Conservation (phyloP, 1,140 invertebrate species). For the Phenacoccus solenopsis region DNA sequence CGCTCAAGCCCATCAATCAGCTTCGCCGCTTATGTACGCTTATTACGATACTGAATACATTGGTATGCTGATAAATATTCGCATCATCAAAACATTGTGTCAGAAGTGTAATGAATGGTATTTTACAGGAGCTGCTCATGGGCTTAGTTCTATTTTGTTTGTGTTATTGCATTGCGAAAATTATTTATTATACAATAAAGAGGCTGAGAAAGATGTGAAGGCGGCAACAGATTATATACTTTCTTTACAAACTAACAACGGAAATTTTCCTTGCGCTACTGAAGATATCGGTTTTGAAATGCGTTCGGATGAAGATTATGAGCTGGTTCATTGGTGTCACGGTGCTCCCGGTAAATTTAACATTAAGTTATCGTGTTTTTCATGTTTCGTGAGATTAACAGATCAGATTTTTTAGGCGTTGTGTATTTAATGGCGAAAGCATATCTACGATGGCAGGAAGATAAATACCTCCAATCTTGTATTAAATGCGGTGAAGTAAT, state of each 20-base stretch:
- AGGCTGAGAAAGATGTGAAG: conserved; percentile 41
- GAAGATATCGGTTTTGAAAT: conserved; percentile 45
- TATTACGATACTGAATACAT: conserved; percentile 77
- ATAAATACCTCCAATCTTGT: conserved; percentile 57
- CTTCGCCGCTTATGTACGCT: conserved; percentile 66
- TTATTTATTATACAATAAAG: conserved; percentile 41
- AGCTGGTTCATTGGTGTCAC: conserved; percentile 80
- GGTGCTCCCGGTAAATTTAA: conserved; percentile 50
- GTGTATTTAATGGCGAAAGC: conserved; percentile 71
- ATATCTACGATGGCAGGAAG: conserved; percentile 57
- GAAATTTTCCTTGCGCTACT: conserved; percentile 65
- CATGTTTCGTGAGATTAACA: conserved; percentile 11
- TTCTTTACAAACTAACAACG: conserved; percentile 47
- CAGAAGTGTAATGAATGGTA: neutral
- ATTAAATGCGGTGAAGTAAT: conserved; percentile 55
- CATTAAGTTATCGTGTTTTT: neutral
- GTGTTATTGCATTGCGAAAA: conserved; percentile 48
- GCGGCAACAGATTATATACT: conserved; percentile 45
- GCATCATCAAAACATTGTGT: neutral
- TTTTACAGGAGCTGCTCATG: conserved; percentile 61
- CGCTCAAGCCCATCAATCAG: conserved; percentile 41
- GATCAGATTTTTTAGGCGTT: conserved; percentile 38
- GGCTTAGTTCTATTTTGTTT: conserved; percentile 50
- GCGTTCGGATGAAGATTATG: conserved; percentile 36
- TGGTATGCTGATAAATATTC: conserved; percentile 30